Evolutionary conservation across 2,797 vertebrate species (phyloP), one percentile per base, ranked within the genome.

Genomic region (Anguilla obscura): DNA sequence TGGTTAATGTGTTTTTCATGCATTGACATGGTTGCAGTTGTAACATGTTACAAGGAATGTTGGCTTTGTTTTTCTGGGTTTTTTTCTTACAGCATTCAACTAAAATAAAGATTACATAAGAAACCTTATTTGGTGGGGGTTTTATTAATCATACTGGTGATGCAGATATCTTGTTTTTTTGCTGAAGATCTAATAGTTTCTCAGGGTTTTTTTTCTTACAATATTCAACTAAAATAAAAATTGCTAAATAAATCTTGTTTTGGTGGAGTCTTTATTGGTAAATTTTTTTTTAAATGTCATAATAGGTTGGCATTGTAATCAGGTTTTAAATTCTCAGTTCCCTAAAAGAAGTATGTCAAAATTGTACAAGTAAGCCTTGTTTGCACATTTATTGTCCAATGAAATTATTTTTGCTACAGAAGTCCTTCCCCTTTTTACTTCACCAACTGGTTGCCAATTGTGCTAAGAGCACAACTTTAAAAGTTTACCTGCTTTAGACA

Each of bases 151-250:
- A 54, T 27, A 30, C 14, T 2, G n/a, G 24, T 69, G 60, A 40
- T 79, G 3, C 45, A 50, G 1, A 1, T 24, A 7, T 79, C 14
- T 40, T 40, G 74, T 79, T 79, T 66, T 33, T 74, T 30, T 74
- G 30, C 9, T 33, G 33, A 12, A 30, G 10, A 1, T 45, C 9
- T 66, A n/a, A 66, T n/a, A 27, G 63, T 79, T 71, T 30, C 66
- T 24, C 63, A 8, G 10, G 96, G 93, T 94, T 95, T 89, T 94
- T 96, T 94, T 96, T 96, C 92, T 86, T 96, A 97, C 91, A 93
- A 94, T 91, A 91, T 95, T 92, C 92, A 90, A 96, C 95, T 95
- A 94, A 96, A 97, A 96, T 97, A 97, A 97, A 97, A 92, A 93
- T 93, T 95, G 94, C 91, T 4, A 95, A 94, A 93, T 86, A 94